A percentile compares a stretch with the other conserved stretches of the same genome.
phyloP scores from a whole-genome alignment of 1,140 invertebrate genomes.

The Ceratoteleas bidentatus region DNA sequence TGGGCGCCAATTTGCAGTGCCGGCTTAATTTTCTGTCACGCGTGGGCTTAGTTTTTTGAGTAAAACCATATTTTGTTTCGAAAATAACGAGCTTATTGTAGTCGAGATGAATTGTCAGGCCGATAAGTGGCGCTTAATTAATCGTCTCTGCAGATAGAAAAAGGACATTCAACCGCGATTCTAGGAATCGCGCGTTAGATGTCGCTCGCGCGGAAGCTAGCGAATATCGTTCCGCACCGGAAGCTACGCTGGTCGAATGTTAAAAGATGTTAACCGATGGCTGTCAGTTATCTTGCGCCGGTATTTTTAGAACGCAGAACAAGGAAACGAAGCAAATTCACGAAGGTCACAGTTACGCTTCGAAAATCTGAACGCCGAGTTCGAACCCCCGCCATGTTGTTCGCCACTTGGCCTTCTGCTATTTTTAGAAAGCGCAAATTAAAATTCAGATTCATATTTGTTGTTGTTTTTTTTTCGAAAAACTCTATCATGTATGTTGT shows the following conservation, averaged over 20 bases:
- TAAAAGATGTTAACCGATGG: constrained; percentile 56
- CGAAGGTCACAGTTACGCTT: constrained; percentile 50
- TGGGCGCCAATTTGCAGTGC: constrained; percentile 15
- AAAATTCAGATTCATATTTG: no score
- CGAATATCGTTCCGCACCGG: constrained; percentile 54
- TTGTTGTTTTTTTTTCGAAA: no score
- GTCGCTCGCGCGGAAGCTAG: constrained; percentile 36
- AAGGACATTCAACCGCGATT: constrained; percentile 46
- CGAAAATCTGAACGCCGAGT: constrained; percentile 2
- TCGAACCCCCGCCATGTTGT: not conserved
- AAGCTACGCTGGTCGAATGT: constrained; percentile 54
- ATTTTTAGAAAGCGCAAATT: no score
- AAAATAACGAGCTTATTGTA: constrained; percentile 17
- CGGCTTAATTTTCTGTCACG: constrained; percentile 12
- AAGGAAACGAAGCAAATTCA: constrained; percentile 56
- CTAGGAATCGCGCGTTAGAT: constrained; percentile 36
- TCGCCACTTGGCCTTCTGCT: not conserved
- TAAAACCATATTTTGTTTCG: not conserved
- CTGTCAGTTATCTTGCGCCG: constrained; percentile 49
- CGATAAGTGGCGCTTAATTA: constrained; percentile 2
- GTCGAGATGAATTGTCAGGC: not conserved
- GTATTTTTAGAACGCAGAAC: constrained; percentile 67
- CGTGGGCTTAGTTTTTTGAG: not conserved
- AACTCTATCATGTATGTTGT: no score
- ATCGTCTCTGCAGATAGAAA: not conserved